These are phyloP conservation scores for Limulus polyphemus DNA, from an alignment of 2,888 invertebrate species.

Conservation along the genomic window DNA sequence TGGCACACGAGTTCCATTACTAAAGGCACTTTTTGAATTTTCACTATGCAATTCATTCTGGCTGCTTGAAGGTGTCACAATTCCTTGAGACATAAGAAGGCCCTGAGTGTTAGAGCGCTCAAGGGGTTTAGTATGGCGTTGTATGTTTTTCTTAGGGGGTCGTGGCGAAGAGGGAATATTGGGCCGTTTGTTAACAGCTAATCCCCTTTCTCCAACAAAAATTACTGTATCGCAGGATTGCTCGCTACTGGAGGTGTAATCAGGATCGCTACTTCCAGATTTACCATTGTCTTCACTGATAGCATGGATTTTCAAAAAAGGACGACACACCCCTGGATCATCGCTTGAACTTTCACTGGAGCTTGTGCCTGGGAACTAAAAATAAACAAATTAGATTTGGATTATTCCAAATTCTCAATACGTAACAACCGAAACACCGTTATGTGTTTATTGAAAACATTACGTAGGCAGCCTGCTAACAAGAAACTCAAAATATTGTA, in stretches of 20 bases:
- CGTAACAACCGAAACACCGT: too few relatives aligned
- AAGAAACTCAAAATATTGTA: too few relatives aligned
- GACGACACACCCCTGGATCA: constrained; percentile 10
- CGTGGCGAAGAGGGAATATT: constrained; percentile 35
- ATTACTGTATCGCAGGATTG: constrained; percentile 96
- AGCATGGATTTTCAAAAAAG: constrained; percentile 20
- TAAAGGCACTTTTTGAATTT: too few relatives aligned
- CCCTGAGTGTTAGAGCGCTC: constrained; percentile 19
- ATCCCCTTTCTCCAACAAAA: constrained; percentile 46
- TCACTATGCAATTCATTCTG: too few relatives aligned
- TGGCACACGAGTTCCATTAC: neutral
- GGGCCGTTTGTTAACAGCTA: constrained; percentile 36
- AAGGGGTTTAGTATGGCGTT: constrained; percentile 2
- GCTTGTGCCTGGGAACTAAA: too few relatives aligned
- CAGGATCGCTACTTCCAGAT: constrained; percentile 60
- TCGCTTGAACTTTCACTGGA: too few relatives aligned
- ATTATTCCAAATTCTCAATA: too few relatives aligned
- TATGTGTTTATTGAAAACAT: too few relatives aligned
- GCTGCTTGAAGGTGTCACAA: neutral
- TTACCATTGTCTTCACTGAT: constrained; percentile 29
- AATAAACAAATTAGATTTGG: too few relatives aligned
- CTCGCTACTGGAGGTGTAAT: constrained; percentile 85
- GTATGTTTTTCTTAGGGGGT: constrained; percentile 5
- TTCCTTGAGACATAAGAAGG: neutral
- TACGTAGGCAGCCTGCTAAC: too few relatives aligned